Conservation (phyloP, 1,140 invertebrate genomes). For the Pseudomyrmex sp. region DNA sequence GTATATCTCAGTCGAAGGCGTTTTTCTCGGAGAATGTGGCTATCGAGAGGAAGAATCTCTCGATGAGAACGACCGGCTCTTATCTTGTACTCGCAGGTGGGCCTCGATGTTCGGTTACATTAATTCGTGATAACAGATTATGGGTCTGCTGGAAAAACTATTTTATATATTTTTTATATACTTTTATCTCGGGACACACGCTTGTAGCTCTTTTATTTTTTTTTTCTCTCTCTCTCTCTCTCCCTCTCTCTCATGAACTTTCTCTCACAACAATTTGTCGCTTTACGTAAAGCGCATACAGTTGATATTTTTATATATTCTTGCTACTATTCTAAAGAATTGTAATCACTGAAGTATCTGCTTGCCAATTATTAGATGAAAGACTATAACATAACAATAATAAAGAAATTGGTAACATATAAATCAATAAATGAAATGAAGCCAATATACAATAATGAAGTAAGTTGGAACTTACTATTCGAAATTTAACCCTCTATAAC, state of each 20-base stretch:
- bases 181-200: constrained; percentile 12
- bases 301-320: no score
- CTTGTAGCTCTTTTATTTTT: neutral
- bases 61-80: neutral
- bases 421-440: no score
- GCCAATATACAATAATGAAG: no score
- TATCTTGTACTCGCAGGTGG: constrained; percentile 8
- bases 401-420: no score
- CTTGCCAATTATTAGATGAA: no score
- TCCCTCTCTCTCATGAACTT: constrained; percentile 21
- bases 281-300: no score
- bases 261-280: neutral
- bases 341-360: no score
- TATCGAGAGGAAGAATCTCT: constrained; percentile 16
- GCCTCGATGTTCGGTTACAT: constrained; percentile 3
- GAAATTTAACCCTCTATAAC: no score
- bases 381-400: no score
- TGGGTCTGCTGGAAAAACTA: neutral
- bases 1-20: neutral
- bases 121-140: constrained; percentile 44
- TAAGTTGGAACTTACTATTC: no score
- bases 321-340: no score
- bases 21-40: neutral
- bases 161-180: neutral
- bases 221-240: no score